phyloP scores from a whole-genome alignment of 2,888 invertebrate genomes.

The Lasioglossum villosulum region DNA sequence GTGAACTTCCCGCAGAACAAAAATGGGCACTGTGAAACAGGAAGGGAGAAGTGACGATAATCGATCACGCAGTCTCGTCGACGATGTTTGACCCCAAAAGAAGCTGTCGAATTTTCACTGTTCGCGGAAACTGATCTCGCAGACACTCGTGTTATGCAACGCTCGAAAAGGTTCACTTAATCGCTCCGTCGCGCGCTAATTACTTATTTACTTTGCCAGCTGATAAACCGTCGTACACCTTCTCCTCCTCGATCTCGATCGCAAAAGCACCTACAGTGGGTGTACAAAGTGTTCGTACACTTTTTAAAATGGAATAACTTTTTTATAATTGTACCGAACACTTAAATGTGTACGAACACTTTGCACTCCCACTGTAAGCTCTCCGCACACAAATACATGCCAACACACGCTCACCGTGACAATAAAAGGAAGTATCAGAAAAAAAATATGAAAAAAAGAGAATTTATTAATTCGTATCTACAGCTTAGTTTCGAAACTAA shows the following conservation, averaged over 20 bases:
- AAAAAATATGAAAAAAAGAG: slow-evolving; percentile 15
- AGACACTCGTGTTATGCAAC: not conserved
- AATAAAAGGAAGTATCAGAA: not conserved
- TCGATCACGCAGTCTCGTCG: not conserved
- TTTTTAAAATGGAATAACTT: no score
- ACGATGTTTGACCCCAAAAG: not conserved
- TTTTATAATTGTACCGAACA: no score
- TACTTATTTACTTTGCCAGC: slow-evolving; percentile 12
- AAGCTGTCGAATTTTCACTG: not conserved
- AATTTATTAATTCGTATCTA: slow-evolving; percentile 11
- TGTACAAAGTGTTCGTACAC: no score
- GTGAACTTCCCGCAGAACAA: not conserved
- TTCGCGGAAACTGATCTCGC: not conserved
- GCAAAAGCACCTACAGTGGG: not conserved
- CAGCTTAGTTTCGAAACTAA: slow-evolving; percentile 6
- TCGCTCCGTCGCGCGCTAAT: not conserved
- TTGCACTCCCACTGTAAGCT: no score
- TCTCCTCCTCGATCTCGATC: not conserved
- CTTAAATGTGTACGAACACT: no score
- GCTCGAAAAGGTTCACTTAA: not conserved
- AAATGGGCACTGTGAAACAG: not conserved
- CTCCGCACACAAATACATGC: not conserved
- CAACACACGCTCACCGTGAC: not conserved
- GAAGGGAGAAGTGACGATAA: not conserved
- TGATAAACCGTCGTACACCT: slow-evolving; percentile 16